Evolutionary conservation across 2,888 invertebrate species (phyloP).

Genomic region (Ditula angustiorana): DNA sequence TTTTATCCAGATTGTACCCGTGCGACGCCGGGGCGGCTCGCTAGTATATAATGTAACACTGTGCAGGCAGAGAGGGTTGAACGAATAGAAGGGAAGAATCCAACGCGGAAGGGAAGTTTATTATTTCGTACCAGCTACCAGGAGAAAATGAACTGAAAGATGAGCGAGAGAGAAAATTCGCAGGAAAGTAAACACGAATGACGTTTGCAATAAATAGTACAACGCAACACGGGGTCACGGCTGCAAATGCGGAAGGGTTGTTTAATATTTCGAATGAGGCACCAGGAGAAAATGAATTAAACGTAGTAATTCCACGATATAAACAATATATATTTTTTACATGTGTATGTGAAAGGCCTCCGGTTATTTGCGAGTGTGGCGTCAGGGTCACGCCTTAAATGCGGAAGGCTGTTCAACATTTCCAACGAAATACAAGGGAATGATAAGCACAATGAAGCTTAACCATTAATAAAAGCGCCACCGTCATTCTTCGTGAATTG

Average conservation of each 20-base stretch:
- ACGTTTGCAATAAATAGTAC: neutral
- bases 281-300: constrained; percentile 1
- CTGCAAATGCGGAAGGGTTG: neutral
- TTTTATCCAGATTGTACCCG: too few relatives aligned
- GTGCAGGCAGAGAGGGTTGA: too few relatives aligned
- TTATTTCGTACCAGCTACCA: neutral
- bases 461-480: too few relatives aligned
- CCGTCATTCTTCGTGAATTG: too few relatives aligned
- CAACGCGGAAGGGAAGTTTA: neutral
- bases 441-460: neutral
- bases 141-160: neutral
- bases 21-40: too few relatives aligned
- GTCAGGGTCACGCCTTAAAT: too few relatives aligned
- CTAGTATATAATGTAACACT: too few relatives aligned
- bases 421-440: neutral
- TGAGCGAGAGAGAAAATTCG: neutral
- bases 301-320: neutral
- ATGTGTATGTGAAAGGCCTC: too few relatives aligned
- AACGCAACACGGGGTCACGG: neutral
- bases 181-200: neutral
- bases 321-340: too few relatives aligned
- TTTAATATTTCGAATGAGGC: neutral
- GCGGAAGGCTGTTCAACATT: constrained; percentile 9
- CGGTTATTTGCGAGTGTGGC: too few relatives aligned
- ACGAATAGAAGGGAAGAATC: too few relatives aligned